Evolutionary conservation across 2,113 vertebrate species (phyloP), one percentile per base, ranked within the genome.

Genomic region (Pampusana beccarii): DNA sequence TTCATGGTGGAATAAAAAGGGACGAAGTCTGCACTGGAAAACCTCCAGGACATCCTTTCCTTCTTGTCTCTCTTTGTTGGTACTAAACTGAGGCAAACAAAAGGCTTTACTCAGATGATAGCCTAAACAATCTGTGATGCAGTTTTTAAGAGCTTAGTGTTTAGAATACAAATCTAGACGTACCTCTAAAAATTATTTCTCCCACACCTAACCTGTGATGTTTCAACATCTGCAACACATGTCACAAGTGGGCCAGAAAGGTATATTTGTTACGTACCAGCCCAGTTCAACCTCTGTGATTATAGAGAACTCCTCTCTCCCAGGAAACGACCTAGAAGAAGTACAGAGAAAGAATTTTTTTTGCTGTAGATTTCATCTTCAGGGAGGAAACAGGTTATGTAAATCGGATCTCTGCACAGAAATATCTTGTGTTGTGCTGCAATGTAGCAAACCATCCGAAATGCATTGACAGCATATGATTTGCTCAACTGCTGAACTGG

Each of bases 361-460:
- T 77, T 57, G 21, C 61, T 67, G 33, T 60, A 60, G 38, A 87
- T 79, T 81, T 74, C 36, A 48, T 82, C 48, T 75, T 79, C 38
- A 36, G 53, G 50, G 21, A 10, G 44, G 16, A 75, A 92, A 79
- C 10, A 42, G n/a, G 29, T 85, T 87, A 56, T 40, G 88, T 60
- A 85, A 87, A 94, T 17, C 6, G 2, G 13, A 75, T 69, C n/a
- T 90, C 75, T 90, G 61, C 71, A 73, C 1, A 80, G 58, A 85
- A 90, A 28, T 82, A 48, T 11, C 62, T 85, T 33, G 15, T 36
- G 60, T 40, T 77, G 67, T n/a, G 58, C 50, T 62, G 72, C 72
- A 84, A 13, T 29, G 42, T 67, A 79, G 65, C 56, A 94, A 94
- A 64, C 26, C 24, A 58, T 40, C 40, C 90, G 54, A 95, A 90